phyloP scores from a whole-genome alignment of 2,113 vertebrate genomes.

The Paradoxurus hermaphroditus region DNA sequence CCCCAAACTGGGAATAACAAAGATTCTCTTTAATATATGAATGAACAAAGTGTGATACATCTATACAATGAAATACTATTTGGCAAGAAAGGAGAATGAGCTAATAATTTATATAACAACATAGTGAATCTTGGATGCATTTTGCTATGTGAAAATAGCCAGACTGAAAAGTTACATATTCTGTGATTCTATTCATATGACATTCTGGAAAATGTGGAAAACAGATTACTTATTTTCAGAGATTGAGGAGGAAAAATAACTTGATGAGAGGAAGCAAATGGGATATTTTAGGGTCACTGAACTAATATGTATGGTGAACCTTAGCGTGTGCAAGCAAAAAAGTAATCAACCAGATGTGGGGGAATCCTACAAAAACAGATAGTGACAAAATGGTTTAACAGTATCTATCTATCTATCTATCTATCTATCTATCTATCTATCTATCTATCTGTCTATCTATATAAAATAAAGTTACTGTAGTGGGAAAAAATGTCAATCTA shows the following conservation, averaged over 20 bases:
- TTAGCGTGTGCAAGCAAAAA: background rate
- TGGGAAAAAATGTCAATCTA: background rate
- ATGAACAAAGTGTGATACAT: background rate
- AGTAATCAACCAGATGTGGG: background rate
- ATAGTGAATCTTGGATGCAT: background rate
- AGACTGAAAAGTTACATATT: no score
- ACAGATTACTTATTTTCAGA: background rate
- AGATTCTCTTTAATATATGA: background rate
- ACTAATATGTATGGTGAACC: background rate
- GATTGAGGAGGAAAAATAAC: background rate
- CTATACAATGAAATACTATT: background rate
- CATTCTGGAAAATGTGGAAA: background rate
- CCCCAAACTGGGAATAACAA: background rate
- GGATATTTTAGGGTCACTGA: background rate
- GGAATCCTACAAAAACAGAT: background rate
- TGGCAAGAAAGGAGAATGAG: background rate
- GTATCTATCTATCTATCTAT: background rate
- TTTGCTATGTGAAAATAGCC: background rate
- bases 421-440: no score
- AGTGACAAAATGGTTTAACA: background rate
- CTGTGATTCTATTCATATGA: background rate
- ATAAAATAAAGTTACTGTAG: background rate
- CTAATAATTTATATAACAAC: background rate
- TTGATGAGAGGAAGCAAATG: background rate
- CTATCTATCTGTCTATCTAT: background rate